Evolutionary conservation across 2,113 vertebrate genomes (phyloP).

Genomic region (Ailurus styani): DNA sequence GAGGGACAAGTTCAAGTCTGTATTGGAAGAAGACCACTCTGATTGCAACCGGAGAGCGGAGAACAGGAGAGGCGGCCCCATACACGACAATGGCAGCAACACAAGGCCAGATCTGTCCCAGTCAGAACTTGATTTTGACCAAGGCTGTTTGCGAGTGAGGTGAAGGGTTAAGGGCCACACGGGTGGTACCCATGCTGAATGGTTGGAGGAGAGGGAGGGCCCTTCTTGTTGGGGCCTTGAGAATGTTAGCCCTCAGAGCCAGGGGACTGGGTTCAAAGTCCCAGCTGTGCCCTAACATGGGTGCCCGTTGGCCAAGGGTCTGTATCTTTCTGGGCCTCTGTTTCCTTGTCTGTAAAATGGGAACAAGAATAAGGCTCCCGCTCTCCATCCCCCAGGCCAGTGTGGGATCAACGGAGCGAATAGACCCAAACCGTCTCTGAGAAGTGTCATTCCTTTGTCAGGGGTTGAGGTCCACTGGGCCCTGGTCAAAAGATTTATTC

Average conservation of each 20-base stretch:
- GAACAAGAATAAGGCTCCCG: neutral
- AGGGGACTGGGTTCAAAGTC: neutral
- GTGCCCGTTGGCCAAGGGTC: neutral
- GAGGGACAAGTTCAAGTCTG: neutral
- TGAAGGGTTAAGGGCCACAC: constrained; percentile 14
- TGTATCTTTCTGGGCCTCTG: neutral
- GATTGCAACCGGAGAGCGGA: neutral
- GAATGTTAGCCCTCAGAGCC: neutral
- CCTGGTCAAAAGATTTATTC: neutral
- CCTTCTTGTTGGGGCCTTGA: neutral
- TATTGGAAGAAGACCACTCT: neutral
- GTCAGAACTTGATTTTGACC: constrained; percentile 1
- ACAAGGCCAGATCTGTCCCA: neutral
- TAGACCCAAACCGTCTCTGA: neutral
- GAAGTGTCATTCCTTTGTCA: neutral
- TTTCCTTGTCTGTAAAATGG: neutral
- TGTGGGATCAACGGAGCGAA: neutral
- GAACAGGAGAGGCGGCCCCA: neutral
- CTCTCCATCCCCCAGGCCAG: neutral
- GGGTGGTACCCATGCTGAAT: neutral
- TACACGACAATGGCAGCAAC: neutral
- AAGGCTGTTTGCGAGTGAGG: constrained; percentile 43
- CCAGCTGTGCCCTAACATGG: neutral
- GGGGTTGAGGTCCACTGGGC: neutral
- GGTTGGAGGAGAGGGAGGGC: neutral